phyloP scores from a whole-genome alignment of 2,113 vertebrate genomes.

The Meleagris gallopavo region DNA sequence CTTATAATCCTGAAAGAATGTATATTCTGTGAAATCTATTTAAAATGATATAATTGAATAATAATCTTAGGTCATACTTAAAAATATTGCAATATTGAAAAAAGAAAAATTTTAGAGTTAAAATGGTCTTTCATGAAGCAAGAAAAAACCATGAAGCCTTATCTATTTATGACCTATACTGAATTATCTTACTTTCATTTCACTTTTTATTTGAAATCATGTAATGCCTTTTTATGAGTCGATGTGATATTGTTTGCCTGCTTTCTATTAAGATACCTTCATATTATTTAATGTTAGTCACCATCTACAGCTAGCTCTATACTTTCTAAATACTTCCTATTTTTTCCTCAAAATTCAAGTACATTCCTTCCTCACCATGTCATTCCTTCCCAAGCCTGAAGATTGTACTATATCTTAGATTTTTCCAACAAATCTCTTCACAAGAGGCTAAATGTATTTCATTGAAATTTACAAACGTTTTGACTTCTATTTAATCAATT shows the following conservation, averaged over 20 bases:
- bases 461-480: not conserved
- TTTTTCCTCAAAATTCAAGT: constrained; percentile 49
- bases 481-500: not conserved
- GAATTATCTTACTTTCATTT: not conserved
- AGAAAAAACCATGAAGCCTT: not conserved
- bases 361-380: not conserved
- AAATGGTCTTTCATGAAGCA: not conserved
- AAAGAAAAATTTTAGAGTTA: not conserved
- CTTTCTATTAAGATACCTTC: constrained; percentile 1
- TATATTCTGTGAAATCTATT: not conserved
- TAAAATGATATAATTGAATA: not conserved
- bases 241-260: not conserved
- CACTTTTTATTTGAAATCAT: not conserved
- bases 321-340: constrained; percentile 8
- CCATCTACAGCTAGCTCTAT: not conserved
- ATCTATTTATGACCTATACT: not conserved
- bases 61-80: not conserved
- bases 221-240: not conserved
- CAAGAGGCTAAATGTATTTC: not conserved
- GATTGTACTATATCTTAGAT: not conserved
- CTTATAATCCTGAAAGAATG: not conserved
- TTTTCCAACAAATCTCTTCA: not conserved
- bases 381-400: constrained; percentile 1
- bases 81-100: not conserved
- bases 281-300: not conserved